phyloP scores from a whole-genome alignment of 2,888 invertebrate genomes.

The Automeris io region DNA sequence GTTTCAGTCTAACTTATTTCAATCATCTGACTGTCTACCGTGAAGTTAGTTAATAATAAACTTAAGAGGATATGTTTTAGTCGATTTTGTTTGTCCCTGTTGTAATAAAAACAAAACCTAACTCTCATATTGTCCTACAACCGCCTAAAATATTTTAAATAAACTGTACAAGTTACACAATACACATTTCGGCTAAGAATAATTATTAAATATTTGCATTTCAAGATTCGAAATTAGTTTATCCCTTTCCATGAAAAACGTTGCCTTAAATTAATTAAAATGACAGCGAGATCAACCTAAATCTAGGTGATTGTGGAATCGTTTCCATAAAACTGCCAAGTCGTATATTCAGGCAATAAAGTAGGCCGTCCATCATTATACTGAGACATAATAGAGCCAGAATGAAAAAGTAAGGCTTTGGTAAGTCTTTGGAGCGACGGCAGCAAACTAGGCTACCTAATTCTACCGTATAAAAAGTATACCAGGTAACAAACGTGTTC shows the following conservation, averaged over 20 bases:
- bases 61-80: too few relatives aligned
- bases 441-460: not conserved
- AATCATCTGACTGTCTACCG: too few relatives aligned
- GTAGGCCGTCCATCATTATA: slow-evolving; percentile 4
- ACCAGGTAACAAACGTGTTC: not conserved
- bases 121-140: not conserved
- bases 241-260: not conserved
- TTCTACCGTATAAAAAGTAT: not conserved
- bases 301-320: not conserved
- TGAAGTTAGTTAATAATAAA: too few relatives aligned
- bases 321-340: slow-evolving; percentile 1
- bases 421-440: not conserved
- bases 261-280: not conserved
- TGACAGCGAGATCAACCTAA: not conserved
- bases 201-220: not conserved
- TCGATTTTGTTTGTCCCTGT: too few relatives aligned
- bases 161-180: not conserved
- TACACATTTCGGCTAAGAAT: not conserved
- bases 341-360: slow-evolving; percentile 2
- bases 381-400: slow-evolving; percentile 1
- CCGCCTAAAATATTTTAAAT: not conserved
- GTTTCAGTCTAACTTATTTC: too few relatives aligned
- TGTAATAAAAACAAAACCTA: too few relatives aligned
- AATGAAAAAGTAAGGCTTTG: slow-evolving; percentile 2
- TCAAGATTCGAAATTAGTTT: not conserved